These are phyloP conservation scores for Drosophila yooni DNA, from an alignment of 2,888 invertebrate species.

Conservation along the genomic window DNA sequence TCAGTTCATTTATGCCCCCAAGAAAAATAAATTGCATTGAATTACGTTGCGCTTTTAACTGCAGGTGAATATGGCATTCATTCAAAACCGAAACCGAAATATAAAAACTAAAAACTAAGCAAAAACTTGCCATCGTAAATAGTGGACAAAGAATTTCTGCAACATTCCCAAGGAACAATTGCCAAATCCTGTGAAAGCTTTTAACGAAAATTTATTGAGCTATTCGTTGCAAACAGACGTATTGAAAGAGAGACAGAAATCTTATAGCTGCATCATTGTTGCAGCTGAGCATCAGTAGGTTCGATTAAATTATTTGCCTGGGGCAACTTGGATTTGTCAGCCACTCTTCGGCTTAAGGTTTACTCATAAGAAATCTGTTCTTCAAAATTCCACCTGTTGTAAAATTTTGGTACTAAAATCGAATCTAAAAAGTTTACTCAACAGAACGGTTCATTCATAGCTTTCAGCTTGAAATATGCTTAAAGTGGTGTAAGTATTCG, in stretches of 20 bases:
- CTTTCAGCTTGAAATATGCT: neutral
- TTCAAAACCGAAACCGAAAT: slow-evolving; percentile 13
- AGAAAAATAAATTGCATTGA: slow-evolving; percentile 56
- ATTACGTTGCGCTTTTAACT: slow-evolving; percentile 63
- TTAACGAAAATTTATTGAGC: slow-evolving; percentile 1
- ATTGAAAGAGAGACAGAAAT: too few species aligned
- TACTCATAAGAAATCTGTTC: neutral
- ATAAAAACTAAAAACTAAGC: slow-evolving; percentile 29
- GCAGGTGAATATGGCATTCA: slow-evolving; percentile 40
- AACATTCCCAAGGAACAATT: neutral
- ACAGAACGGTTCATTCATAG: neutral
- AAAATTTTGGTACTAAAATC: neutral
- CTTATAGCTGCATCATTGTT: neutral
- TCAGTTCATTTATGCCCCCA: slow-evolving; percentile 9
- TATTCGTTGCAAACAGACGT: neutral
- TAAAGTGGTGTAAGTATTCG: neutral
- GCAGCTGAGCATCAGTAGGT: neutral
- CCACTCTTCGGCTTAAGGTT: neutral
- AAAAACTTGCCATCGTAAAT: slow-evolving; percentile 38
- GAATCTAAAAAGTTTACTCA: too few species aligned
- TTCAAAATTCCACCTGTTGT: neutral
- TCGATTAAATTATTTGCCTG: neutral
- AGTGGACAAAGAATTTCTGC: slow-evolving; percentile 10
- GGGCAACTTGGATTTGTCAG: neutral
- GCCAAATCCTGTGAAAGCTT: slow-evolving; percentile 12